Evolutionary conservation across 1,140 invertebrate species (phyloP).

Genomic region (Bombus sibiricus): DNA sequence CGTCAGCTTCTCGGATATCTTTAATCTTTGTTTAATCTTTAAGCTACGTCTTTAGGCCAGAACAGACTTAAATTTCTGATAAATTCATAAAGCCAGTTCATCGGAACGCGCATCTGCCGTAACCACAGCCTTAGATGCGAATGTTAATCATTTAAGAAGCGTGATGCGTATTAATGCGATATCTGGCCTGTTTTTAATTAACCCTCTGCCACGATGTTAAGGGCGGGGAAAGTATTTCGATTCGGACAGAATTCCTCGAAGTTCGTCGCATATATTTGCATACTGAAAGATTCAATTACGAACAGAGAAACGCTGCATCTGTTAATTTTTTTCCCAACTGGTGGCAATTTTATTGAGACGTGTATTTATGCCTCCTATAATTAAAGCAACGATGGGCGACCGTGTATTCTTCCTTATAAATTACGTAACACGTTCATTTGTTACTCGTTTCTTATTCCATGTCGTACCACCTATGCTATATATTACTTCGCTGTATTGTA

Average conservation of each 20-base stretch:
- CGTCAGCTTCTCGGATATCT: background rate
- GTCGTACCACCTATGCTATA: background rate
- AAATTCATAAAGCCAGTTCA: too few species aligned
- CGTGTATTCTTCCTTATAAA: slow-evolving; percentile 21
- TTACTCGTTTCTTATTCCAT: slow-evolving; percentile 5
- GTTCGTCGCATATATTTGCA: slow-evolving; percentile 1
- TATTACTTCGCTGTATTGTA: background rate
- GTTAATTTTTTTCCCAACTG: slow-evolving; percentile 6
- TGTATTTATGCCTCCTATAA: slow-evolving; percentile 21
- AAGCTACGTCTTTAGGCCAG: too few species aligned
- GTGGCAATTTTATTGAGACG: slow-evolving; percentile 29
- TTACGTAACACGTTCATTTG: slow-evolving; percentile 13
- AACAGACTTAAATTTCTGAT: too few species aligned
- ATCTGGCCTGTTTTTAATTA: background rate
- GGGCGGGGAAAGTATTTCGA: background rate
- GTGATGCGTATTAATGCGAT: background rate
- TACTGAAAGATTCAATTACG: background rate
- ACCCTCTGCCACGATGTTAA: too few species aligned
- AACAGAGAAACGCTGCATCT: background rate
- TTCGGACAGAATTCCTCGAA: background rate
- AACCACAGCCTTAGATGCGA: background rate
- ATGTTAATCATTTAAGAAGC: background rate
- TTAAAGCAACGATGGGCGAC: background rate
- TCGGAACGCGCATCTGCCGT: too few species aligned
- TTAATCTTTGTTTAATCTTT: background rate